A percentile compares a stretch with the other conserved stretches of the same genome.
These are phyloP conservation scores for Lucinisca nassula DNA, from an alignment of 2,888 invertebrate species.

Conservation along the genomic window DNA sequence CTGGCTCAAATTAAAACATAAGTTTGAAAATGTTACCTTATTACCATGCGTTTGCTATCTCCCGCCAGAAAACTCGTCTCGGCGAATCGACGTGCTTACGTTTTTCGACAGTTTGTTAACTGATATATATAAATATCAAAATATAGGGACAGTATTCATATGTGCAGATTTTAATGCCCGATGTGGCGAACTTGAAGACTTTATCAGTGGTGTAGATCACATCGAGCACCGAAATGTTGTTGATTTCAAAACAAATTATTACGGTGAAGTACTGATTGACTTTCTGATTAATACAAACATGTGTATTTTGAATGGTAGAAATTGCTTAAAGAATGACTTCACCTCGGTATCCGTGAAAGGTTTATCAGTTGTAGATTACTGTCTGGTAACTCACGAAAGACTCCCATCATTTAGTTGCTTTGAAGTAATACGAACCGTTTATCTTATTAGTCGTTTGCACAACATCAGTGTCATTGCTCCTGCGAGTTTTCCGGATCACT, in stretches of 20 bases:
- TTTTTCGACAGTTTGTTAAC: background rate
- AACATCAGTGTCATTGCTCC: background rate
- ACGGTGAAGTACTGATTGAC: background rate
- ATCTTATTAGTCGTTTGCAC: background rate
- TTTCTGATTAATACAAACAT: constrained; percentile 11
- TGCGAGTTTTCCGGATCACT: background rate
- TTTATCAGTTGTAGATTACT: constrained; percentile 5
- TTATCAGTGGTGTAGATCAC: background rate
- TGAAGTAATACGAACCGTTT: background rate
- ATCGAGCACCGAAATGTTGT: background rate
- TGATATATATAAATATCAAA: constrained; percentile 6
- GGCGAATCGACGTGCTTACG: background rate
- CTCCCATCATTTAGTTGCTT: background rate
- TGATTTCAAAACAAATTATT: constrained; percentile 4
- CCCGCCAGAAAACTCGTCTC: constrained; percentile 6
- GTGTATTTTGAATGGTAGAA: constrained; percentile 4
- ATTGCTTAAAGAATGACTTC: background rate
- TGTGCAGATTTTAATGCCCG: constrained; percentile 6
- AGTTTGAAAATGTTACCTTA: background rate
- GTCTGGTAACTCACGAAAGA: background rate
- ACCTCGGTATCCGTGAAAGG: constrained; percentile 11
- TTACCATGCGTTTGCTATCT: constrained; percentile 20
- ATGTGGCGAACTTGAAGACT: constrained; percentile 11
- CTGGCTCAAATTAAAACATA: background rate
- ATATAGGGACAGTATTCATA: background rate